Percentiles rank a stretch among this genome's conserved stretches.
These are phyloP conservation scores for Acanthosepion pharaonis DNA, from an alignment of 2,888 invertebrate genomes.

Conservation along the genomic window DNA sequence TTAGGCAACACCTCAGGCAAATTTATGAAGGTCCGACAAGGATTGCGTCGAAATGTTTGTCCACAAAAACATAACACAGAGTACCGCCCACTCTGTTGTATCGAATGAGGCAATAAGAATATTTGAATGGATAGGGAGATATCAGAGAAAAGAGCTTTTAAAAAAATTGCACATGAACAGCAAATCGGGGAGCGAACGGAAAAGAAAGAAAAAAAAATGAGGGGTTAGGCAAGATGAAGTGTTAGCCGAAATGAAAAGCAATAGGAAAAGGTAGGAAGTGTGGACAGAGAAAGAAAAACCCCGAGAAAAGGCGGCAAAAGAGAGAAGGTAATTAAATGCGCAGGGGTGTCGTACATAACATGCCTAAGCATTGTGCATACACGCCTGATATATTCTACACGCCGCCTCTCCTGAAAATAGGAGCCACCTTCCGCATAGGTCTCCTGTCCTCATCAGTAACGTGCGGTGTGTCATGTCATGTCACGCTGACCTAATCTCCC, in stretches of 20 bases:
- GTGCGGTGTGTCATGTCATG: not conserved
- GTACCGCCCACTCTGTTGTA: not conserved
- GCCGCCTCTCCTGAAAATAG: not conserved
- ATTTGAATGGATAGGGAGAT: not conserved
- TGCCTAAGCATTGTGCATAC: not conserved
- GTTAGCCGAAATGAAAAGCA: not conserved
- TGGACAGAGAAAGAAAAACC: not conserved
- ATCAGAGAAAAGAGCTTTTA: not conserved
- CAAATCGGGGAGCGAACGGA: not conserved
- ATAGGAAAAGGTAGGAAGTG: not conserved
- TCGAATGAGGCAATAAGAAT: not conserved
- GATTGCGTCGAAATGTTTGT: not conserved
- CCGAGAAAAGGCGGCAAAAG: not conserved
- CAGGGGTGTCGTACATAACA: not conserved
- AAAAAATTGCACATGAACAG: not conserved
- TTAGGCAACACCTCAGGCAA: not conserved
- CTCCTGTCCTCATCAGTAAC: not conserved
- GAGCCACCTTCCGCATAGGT: slow-evolving; percentile 21
- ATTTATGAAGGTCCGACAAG: not conserved
- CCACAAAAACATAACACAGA: not conserved
- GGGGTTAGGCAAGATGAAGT: not conserved
- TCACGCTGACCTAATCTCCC: not conserved
- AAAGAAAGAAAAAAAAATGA: not conserved
- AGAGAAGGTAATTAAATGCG: not conserved
- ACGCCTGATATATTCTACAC: not conserved